Conservation (phyloP, 1,140 invertebrate species). For the Drosophila sucinea region DNA sequence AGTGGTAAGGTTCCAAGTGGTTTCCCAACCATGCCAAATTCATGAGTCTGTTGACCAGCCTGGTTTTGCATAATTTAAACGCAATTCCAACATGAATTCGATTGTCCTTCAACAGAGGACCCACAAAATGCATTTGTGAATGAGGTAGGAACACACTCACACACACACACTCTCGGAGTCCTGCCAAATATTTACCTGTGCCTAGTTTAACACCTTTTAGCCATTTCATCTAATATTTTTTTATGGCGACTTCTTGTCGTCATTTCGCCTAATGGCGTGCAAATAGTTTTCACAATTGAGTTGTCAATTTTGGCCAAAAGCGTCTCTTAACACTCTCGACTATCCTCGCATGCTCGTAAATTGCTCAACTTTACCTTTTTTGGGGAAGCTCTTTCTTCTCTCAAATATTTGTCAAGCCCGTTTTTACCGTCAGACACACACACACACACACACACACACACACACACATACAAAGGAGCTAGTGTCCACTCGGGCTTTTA, state of each 20-base stretch:
- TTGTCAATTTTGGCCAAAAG: conserved; percentile 49
- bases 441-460: conserved; percentile 3
- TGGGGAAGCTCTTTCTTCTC: conserved; percentile 32
- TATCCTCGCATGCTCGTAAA: conserved; percentile 36
- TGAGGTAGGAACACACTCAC: conserved; percentile 31
- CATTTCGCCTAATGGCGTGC: conserved; percentile 55
- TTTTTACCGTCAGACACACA: conserved; percentile 37
- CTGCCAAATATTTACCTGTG: conserved; percentile 43
- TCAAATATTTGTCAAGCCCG: conserved; percentile 59
- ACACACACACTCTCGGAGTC: conserved; percentile 30
- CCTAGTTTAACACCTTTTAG: conserved; percentile 40
- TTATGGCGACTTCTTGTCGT: conserved; percentile 23
- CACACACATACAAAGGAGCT: not conserved
- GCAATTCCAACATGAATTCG: conserved; percentile 55
- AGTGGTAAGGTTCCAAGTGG: conserved; percentile 49
- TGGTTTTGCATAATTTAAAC: conserved; percentile 56
- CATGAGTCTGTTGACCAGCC: conserved; percentile 28
- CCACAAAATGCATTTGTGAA: conserved; percentile 54
- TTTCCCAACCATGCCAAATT: conserved; percentile 52
- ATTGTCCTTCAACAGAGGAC: conserved; percentile 32
- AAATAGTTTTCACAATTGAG: conserved; percentile 66
- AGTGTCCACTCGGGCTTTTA: conserved; percentile 9
- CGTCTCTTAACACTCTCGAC: conserved; percentile 30
- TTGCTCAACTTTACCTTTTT: conserved; percentile 34
- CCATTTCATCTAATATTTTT: conserved; percentile 1